Evolutionary conservation across 2,888 invertebrate species (phyloP).

Genomic region (Seira sanloemensis): DNA sequence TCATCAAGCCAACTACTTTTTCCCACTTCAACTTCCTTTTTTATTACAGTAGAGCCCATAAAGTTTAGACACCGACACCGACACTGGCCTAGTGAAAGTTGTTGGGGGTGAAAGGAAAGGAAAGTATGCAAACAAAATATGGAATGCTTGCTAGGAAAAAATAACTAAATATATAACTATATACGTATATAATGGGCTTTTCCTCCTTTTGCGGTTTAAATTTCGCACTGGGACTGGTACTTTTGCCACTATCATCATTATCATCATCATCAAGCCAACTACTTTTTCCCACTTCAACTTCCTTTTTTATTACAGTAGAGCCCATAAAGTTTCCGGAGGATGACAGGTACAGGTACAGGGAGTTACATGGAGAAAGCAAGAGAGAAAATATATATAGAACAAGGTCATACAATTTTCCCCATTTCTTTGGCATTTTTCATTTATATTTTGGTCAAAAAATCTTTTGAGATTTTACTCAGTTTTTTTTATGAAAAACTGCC

Average conservation of each 20-base stretch:
- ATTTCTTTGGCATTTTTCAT: neutral
- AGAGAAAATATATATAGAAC: too few relatives aligned
- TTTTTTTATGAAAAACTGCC: too few relatives aligned
- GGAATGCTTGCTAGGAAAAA: neutral
- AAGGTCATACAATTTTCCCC: neutral
- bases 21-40: slow-evolving; percentile 1
- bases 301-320: neutral
- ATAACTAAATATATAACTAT: neutral
- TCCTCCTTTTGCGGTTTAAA: slow-evolving; percentile 37
- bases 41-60: neutral
- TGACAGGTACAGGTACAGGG: slow-evolving; percentile 4
- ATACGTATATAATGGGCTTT: slow-evolving; percentile 23
- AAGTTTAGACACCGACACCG: neutral
- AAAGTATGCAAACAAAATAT: neutral
- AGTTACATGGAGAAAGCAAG: neutral
- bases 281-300: slow-evolving; percentile 1
- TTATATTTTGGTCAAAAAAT: too few relatives aligned
- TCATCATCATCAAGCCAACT: neutral
- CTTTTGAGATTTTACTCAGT: too few relatives aligned
- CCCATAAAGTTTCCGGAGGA: slow-evolving; percentile 4
- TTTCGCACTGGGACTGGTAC: slow-evolving; percentile 38
- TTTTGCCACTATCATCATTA: neutral
- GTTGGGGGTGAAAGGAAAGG: too few relatives aligned
- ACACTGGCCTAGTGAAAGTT: neutral
- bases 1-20: neutral